Base-by-base conservation (phyloP, 2,888 invertebrate genomes). In the Drosophila cognata region DNA sequence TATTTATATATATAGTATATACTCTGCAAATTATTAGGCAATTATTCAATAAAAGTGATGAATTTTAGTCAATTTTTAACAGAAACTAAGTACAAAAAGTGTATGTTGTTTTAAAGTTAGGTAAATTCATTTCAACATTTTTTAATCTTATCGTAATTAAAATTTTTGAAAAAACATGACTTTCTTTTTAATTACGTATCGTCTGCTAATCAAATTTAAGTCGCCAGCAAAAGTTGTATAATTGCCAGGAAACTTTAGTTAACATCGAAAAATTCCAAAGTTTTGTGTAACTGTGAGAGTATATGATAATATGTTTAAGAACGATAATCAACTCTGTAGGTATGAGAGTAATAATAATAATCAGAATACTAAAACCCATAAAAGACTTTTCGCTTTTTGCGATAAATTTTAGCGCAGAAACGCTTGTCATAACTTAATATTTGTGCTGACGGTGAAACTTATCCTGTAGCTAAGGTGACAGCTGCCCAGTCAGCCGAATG, bases 401-500 rank as follows among this genome's bases (percentile, higher is more conserved):
- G 29, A 41, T 63, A 61, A 41, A 36, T 16, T 11, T 18, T 53
- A 29, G 25, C 51, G 48, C 46, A 62, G 66, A 38, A 57, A 29
- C 62, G 29, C 31, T 55, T 52, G 48, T 11, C 28, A 35, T 36
- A 29, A 29, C 52, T 63, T 50, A 41, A 56, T 56, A 38, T 59
- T 61, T 52, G 38, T 53, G 50, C 50, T 31, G 43, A 28, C 48
- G 36, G n/a, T 51, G 38, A 35, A 60, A 56, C 28, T 48, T 52
- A 46, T 33, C 51, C 46, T 21, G 41, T 28, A 41, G 71, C 76
- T 53, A 58, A 61, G 60, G 51, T 75, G 83, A 67, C 86, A 81
- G 79, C 61, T 81, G 81, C 71, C 76, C 74, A 61, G 83, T 72
- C 63, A 81, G 71, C 61, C 74, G 56, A 74, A 74, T 81, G 83